Evolutionary conservation across 2,113 vertebrate species (phyloP), one percentile per base, ranked within the genome.

Genomic region (Mixornis gularis): DNA sequence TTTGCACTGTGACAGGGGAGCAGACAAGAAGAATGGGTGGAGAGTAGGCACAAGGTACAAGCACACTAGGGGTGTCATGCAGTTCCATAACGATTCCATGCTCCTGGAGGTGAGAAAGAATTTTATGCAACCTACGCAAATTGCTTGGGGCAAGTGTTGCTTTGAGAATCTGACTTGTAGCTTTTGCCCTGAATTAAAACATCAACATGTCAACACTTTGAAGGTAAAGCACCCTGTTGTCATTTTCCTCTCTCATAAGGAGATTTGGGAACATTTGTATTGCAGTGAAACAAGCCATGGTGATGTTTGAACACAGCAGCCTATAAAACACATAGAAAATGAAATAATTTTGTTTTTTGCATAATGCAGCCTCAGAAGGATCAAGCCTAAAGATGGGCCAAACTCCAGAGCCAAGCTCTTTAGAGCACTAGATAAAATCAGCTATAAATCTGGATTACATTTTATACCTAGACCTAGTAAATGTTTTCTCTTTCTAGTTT

Each of bases 11-110:
- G 40, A 5, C 5, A 25, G 40, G 38, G 36, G n/a, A 85, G 30
- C 29, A 65, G 44, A 17, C 5, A 38, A 21, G 27, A 59, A 48
- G 53, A 68, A 79, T 0, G 1, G 10, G 10, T 13, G 5, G 27
- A 34, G 24, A 71, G 25, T 22, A 27, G 32, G 41, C 44, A 40
- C 32, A 16, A 71, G 20, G 53, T 34, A 22, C 38, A 27, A 36
- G 26, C 58, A 12, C 0, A 0, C 29, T 27, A 1, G 2, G 32
- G 16, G 18, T 56, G 53, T 53, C 2, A 1, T 51, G 74, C 24
- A 58, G 69, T 49, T 56, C 43, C 3, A 1, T 19, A 36, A 58
- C 29, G 21, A 58, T 78, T 81, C 76, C 1, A 0, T 15, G 26
- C 53, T 85, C 40, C 70, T 32, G 3, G 18, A 63, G 32, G 43